Conservation (phyloP, 2,113 vertebrate species). For the Sula dactylatra region DNA sequence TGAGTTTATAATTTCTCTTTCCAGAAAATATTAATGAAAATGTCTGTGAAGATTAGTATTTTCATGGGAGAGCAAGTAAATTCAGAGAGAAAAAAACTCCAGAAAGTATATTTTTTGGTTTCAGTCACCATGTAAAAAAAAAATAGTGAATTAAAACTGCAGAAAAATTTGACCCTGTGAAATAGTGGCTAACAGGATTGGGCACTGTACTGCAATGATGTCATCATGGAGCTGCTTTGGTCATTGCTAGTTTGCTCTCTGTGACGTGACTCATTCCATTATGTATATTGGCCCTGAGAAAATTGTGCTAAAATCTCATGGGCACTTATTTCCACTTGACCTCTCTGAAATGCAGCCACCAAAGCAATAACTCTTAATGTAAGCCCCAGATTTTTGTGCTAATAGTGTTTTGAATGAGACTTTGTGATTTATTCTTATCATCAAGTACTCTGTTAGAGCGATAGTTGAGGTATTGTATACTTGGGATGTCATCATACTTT, state of each 20-base stretch:
- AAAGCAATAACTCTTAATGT: background rate
- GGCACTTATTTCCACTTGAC: background rate
- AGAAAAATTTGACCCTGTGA: background rate
- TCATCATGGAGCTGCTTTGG: background rate
- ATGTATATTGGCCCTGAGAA: background rate
- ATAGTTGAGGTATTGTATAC: background rate
- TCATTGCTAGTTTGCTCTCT: background rate
- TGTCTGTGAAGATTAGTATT: background rate
- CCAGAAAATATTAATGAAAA: background rate
- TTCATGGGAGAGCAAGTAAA: background rate
- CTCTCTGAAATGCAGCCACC: background rate
- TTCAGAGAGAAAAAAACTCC: background rate
- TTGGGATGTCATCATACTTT: background rate
- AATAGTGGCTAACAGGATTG: background rate
- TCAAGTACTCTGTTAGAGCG: background rate
- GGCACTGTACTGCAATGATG: background rate
- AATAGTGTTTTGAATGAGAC: background rate
- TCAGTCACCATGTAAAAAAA: background rate
- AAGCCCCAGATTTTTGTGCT: background rate
- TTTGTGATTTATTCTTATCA: background rate
- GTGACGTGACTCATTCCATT: background rate
- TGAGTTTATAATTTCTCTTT: background rate
- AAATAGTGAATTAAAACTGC: background rate
- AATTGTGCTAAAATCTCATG: background rate
- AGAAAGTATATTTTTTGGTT: background rate